Evolutionary conservation across 53 echinoderm and acorn worm genomes (phyloP), one percentile per base, ranked within the genome.

Genomic region (Echinarachnius parma): DNA sequence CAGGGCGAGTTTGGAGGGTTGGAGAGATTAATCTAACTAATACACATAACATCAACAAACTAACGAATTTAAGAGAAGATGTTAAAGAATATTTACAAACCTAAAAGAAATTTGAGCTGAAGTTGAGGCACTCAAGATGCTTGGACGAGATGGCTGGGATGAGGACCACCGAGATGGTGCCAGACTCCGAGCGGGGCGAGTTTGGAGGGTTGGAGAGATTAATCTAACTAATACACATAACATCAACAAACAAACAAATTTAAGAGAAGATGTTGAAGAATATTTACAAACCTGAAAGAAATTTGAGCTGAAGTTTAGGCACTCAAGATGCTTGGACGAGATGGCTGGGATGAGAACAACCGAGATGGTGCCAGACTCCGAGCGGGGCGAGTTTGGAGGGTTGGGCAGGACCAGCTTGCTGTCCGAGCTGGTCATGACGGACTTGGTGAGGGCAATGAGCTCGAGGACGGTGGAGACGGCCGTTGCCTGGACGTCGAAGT

Each of bases 1-100:
- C 84, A 79, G 11, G 98, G 98, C 7, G 86, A 88, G 59, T 88
- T 91, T n/a, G 96, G 98, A 13, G 98, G 98, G 72, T 89, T 94
- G 34, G 98, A 87, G 31, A 88, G 78, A n/a, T n/a, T n/a, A n/a
- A n/a, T n/a, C n/a, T n/a, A n/a, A n/a, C n/a, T n/a, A n/a, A n/a
- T n/a, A n/a, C n/a, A n/a, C n/a, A n/a, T n/a, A n/a, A n/a, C n/a
- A n/a, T n/a, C n/a, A n/a, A n/a, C n/a, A n/a, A n/a, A n/a, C n/a
- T n/a, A n/a, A n/a, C n/a, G n/a, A n/a, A n/a, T n/a, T n/a, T n/a
- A n/a, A n/a, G n/a, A n/a, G n/a, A n/a, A n/a, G n/a, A n/a, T n/a
- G n/a, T n/a, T n/a, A n/a, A n/a, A n/a, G n/a, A n/a, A n/a, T n/a
- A n/a, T n/a, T 16, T n/a, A 9, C 69, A 65, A 29, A 92, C 98